These are phyloP conservation scores for Drosophila pegasa DNA, from an alignment of 2,888 invertebrate species.

Conservation along the genomic window DNA sequence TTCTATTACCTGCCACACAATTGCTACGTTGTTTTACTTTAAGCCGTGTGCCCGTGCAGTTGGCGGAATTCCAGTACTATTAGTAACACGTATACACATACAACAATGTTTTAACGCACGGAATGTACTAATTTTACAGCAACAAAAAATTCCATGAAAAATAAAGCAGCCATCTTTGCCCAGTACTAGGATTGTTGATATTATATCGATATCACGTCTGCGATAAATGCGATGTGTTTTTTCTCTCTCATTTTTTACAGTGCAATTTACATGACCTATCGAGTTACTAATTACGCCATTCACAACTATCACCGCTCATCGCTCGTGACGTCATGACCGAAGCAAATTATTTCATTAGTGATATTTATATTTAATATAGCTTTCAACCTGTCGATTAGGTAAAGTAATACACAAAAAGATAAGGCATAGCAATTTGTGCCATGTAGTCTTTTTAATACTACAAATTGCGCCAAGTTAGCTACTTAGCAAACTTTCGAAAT, in stretches of 20 bases:
- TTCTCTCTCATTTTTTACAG: neutral
- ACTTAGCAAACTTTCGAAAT: too few relatives aligned
- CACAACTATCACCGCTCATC: slow-evolving; percentile 8
- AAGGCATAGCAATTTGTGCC: neutral
- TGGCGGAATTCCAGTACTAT: slow-evolving; percentile 11
- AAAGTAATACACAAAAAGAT: neutral
- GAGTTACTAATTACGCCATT: neutral
- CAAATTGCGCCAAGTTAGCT: neutral
- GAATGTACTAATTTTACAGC: slow-evolving; percentile 47
- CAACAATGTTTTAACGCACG: slow-evolving; percentile 45
- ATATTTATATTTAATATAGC: neutral
- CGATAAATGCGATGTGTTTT: slow-evolving; percentile 11
- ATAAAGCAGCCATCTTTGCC: slow-evolving; percentile 63
- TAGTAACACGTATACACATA: slow-evolving; percentile 38
- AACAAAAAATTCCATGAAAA: slow-evolving; percentile 64
- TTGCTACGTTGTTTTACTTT: slow-evolving; percentile 21
- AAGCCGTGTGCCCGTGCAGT: slow-evolving; percentile 1
- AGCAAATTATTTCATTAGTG: neutral
- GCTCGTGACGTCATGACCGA: neutral
- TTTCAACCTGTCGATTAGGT: neutral
- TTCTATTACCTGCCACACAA: slow-evolving; percentile 38
- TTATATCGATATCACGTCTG: slow-evolving; percentile 40
- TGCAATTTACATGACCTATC: slow-evolving; percentile 29
- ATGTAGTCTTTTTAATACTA: neutral
- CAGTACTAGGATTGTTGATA: slow-evolving; percentile 57